These are phyloP conservation scores for Parapristionchus giblindavisi DNA, from an alignment of 2,888 invertebrate genomes.

Conservation along the genomic window DNA sequence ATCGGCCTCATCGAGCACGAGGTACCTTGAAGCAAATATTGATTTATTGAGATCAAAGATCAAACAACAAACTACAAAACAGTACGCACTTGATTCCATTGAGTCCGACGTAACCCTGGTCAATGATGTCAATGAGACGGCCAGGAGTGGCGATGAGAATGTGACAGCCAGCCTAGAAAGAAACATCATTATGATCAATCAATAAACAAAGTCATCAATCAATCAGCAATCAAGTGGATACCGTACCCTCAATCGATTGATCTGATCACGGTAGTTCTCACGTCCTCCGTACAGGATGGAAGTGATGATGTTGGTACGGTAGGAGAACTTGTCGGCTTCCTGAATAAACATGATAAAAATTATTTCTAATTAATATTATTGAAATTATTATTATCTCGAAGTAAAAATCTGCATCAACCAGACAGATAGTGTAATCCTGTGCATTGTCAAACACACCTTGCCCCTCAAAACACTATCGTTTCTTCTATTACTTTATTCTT, in stretches of 20 bases:
- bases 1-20: slow-evolving; percentile 98
- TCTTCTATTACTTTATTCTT: no score
- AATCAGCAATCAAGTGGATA: neutral
- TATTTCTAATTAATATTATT: no score
- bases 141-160: slow-evolving; percentile 98
- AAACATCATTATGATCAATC: neutral
- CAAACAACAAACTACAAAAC: neutral
- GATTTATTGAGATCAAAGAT: neutral
- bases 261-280: slow-evolving; percentile 70
- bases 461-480: no score
- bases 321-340: slow-evolving; percentile 71
- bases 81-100: slow-evolving; percentile 74
- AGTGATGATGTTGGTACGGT: slow-evolving; percentile 92
- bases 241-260: slow-evolving; percentile 64
- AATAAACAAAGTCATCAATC: neutral
- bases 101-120: slow-evolving; percentile 84
- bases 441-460: no score
- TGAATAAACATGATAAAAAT: neutral
- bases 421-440: no score
- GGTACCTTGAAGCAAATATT: slow-evolving; percentile 74
- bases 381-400: no score
- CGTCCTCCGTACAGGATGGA: slow-evolving; percentile 95
- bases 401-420: no score
- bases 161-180: slow-evolving; percentile 89
- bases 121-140: slow-evolving; percentile 93